Base-by-base conservation (phyloP, 2,113 vertebrate species). In the Scalopus aquaticus region DNA sequence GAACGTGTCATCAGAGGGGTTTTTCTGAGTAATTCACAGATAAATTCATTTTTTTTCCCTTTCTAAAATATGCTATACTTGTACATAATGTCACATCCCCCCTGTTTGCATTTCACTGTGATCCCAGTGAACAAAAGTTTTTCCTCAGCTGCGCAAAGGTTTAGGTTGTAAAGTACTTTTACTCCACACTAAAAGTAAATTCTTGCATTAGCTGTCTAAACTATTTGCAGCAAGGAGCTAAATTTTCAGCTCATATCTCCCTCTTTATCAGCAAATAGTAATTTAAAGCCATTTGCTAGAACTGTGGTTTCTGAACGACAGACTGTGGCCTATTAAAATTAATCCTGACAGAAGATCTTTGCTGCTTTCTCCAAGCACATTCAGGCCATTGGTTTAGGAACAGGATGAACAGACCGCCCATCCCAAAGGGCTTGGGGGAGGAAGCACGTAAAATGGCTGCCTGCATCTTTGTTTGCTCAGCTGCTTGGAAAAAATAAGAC, bases 391-490 rank as follows among this genome's bases (percentile, higher is more conserved):
- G 87, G 65, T 94, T 72, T 73, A 30, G 15, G 93, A 89, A 88
- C 96, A 93, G 96, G 96, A 97, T 46, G 94, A 84, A 92, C 67
- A 4, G 94, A 94, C 76, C 12, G 77, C 88, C 94, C 16, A 39
- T 86, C 95, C 94, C 87, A 0, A 60, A 95, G 97, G 96, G 95
- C 54, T 37, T 6, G 58, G 22, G 46, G 78, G 95, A 98, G 97
- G 97, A 98, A 98, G 88, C 19, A 0, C 4, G 58, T 80, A 78
- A 95, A 94, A 97, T 96, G 95, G 94, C 96, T 9, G 76, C 96
- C 79, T 35, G 5, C 13, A 12, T 92, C 93, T 97, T 95, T 98
- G 97, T 98, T 98, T 98, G 97, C 82, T 95, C 98, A 98, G 98
- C 98, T 98, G 98, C 96, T 60, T 42, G 77, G 95, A 76, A 94